Base-by-base conservation (phyloP, 2,113 vertebrate species). In the Phrynocephalus versicolor region DNA sequence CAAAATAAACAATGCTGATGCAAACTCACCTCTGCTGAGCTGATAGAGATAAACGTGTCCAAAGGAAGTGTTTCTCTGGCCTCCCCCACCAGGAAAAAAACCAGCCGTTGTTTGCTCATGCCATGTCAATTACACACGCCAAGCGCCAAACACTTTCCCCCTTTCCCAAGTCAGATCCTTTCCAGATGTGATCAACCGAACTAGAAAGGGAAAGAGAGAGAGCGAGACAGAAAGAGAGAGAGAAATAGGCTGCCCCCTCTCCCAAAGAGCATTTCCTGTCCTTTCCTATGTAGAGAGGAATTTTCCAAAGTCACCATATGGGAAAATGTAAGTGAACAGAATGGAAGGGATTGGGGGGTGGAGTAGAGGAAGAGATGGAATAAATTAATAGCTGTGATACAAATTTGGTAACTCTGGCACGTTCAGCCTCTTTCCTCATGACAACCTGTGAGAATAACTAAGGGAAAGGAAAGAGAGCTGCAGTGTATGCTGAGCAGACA, bases 151-250 rank as follows among this genome's bases (percentile, higher is more conserved):
- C 1, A 93, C 85, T 83, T 90, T 87, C 91, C 94, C 91, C 79
- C 90, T 94, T 93, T 92, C 91, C 94, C 93, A 89, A 90, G 92
- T 79, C 91, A 95, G 96, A 96, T 94, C 94, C 95, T 95, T 95
- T 97, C 97, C 97, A 98, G 97, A 98, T 97, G 97, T 97, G 91
- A 94, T 92, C 90, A 87, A 91, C 87, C 92, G 87, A 91, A 91
- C 23, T 74, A 86, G 69, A 74, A 85, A 79, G 18, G 78, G 70
- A 57, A 25, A 64, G 41, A 27, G 39, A 39, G 70, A 39, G 39
- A 16, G 75, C 80, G 88, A 87, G 89, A 83, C 88, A 92, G 70
- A 57, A 25, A 64, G 41, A 27, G 39, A 39, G 70, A 39, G 39
- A 16, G 75, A 70, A 93, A 92, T 19, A 94, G 91, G 90, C 94